A percentile compares a stretch with the other conserved stretches of the same genome.
phyloP scores from a whole-genome alignment of 2,797 vertebrate genomes.

The Enteromius thamalakanensis region DNA sequence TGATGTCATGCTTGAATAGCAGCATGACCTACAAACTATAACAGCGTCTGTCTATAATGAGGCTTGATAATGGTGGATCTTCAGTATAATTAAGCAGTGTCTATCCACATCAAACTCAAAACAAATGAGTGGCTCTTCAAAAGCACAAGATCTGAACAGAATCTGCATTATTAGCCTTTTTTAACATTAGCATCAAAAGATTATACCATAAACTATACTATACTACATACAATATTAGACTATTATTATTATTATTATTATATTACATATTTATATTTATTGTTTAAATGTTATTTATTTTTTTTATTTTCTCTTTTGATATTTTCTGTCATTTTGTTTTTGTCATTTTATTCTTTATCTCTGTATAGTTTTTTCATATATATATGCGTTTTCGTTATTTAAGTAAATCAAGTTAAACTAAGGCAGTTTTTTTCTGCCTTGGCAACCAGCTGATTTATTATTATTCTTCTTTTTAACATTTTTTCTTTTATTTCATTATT shows the following conservation, averaged over 20 bases:
- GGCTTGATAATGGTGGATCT: constrained; percentile 30
- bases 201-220: neutral
- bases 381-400: neutral
- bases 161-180: neutral
- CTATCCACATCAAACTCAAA: constrained; percentile 32
- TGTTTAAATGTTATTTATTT: neutral
- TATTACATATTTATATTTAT: neutral
- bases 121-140: constrained; percentile 21
- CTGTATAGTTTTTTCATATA: neutral
- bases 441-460: neutral
- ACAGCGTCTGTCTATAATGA: constrained; percentile 34
- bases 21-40: constrained; percentile 59
- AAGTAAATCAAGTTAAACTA: neutral
- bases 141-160: constrained; percentile 21
- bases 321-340: neutral
- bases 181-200: neutral
- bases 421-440: neutral
- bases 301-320: neutral
- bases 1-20: constrained; percentile 57
- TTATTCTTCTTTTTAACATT: too few relatives aligned
- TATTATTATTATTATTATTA: neutral
- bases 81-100: constrained; percentile 12
- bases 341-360: neutral
- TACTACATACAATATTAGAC: neutral
- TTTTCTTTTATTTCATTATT: neutral